Conservation (phyloP, 2,113 vertebrate species). For the Melanostigma gelatinosum region DNA sequence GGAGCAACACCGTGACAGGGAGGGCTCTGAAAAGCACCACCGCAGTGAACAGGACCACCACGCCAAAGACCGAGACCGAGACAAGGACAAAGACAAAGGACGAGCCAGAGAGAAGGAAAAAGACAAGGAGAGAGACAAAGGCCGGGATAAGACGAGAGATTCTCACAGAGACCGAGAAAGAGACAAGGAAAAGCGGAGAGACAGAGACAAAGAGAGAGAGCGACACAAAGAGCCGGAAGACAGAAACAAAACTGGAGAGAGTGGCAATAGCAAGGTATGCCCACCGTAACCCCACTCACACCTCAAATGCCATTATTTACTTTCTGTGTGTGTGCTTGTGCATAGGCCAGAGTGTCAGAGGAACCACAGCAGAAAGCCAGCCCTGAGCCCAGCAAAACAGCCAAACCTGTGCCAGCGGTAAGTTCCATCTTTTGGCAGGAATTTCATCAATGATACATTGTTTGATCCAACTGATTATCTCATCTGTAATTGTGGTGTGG, state of each 20-base stretch:
- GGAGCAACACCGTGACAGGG: constrained; percentile 77
- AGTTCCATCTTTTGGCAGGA: background rate
- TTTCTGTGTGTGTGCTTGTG: constrained; percentile 7
- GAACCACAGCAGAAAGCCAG: constrained; percentile 56
- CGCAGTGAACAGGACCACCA: constrained; percentile 71
- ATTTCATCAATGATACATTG: background rate
- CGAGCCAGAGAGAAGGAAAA: constrained; percentile 72
- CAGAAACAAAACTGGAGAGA: constrained; percentile 46
- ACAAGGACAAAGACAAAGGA: constrained; percentile 70
- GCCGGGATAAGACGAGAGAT: constrained; percentile 71
- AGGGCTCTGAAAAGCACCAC: constrained; percentile 69
- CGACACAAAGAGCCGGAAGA: constrained; percentile 58
- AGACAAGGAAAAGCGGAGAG: constrained; percentile 76
- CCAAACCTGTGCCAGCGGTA: constrained; percentile 70
- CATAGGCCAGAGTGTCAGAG: constrained; percentile 67
- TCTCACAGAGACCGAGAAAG: constrained; percentile 58
- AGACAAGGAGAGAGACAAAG: constrained; percentile 63
- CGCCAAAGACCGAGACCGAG: constrained; percentile 70
- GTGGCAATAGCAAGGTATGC: constrained; percentile 65
- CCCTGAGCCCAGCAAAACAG: constrained; percentile 61
- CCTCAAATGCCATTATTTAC: background rate
- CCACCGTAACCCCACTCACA: background rate
- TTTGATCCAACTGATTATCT: background rate
- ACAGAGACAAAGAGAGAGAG: constrained; percentile 55
- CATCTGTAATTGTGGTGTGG: background rate